Conservation (phyloP, 2,797 vertebrate species). For the Trematomus bernacchii region DNA sequence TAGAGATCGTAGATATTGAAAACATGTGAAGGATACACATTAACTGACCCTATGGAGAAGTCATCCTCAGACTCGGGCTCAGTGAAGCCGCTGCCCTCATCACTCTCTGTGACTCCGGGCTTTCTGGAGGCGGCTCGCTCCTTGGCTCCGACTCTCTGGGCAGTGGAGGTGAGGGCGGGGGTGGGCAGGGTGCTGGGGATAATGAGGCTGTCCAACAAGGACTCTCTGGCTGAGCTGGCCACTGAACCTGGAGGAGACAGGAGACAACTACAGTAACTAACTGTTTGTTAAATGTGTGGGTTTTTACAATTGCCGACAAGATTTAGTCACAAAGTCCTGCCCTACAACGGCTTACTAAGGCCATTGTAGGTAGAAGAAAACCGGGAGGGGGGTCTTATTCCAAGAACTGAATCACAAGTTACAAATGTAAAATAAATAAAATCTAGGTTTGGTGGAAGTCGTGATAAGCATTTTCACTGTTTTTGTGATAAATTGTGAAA, state of each 20-base stretch:
- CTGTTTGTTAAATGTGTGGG: no score
- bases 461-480: no score
- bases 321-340: background rate
- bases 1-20: slow-evolving; percentile 9
- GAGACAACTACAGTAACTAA: background rate
- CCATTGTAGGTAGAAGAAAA: no score
- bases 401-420: no score
- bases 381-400: no score
- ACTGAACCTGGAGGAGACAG: slow-evolving; percentile 41
- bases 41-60: slow-evolving; percentile 69
- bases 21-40: slow-evolving; percentile 6
- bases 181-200: slow-evolving; percentile 70
- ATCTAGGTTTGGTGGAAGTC: background rate
- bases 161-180: slow-evolving; percentile 86
- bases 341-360: no score
- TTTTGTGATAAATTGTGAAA: background rate
- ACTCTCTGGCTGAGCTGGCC: slow-evolving; percentile 36
- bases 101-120: background rate
- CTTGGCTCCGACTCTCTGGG: slow-evolving; percentile 53
- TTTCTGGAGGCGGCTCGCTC: slow-evolving; percentile 3
- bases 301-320: background rate
- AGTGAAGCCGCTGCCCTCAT: slow-evolving; percentile 23
- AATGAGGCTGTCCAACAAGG: slow-evolving; percentile 69
- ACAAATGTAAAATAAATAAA: no score
- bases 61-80: slow-evolving; percentile 76